phyloP scores from a whole-genome alignment of 2,888 invertebrate species.

The Caenorhabditis panamensis region DNA sequence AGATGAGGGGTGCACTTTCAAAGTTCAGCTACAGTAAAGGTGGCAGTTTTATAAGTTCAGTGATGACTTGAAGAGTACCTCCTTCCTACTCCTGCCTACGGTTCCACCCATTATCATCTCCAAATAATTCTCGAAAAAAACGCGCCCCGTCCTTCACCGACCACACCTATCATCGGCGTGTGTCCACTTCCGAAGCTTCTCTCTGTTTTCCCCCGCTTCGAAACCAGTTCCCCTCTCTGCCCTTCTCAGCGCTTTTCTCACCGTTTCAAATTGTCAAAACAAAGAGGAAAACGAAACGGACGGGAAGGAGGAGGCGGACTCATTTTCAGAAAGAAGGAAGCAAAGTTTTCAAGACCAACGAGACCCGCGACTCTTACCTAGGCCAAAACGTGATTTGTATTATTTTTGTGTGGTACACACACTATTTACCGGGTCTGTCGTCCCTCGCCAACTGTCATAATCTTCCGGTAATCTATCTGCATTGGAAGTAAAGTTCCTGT shows the following conservation, averaged over 20 bases:
- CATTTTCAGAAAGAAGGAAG: neutral
- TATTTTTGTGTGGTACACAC: constrained; percentile 6
- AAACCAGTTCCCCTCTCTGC: neutral
- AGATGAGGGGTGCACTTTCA: neutral
- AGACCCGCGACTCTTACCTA: neutral
- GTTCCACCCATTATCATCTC: constrained; percentile 14
- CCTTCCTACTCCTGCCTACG: no score
- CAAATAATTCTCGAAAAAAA: constrained; percentile 18
- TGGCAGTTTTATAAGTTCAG: neutral
- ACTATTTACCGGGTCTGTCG: neutral
- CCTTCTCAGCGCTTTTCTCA: constrained; percentile 2
- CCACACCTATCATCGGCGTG: constrained; percentile 8
- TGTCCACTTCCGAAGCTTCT: constrained; percentile 6
- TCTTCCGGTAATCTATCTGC: neutral
- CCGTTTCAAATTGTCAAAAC: constrained; percentile 15
- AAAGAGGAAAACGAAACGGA: neutral
- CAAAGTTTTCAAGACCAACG: neutral
- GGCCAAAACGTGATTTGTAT: constrained; percentile 9
- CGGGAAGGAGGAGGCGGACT: neutral
- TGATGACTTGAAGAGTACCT: neutral
- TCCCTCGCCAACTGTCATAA: neutral
- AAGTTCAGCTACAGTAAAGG: neutral
- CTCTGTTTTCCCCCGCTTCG: neutral
- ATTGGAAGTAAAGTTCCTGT: neutral
- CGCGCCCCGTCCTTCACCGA: neutral